Conservation (phyloP, 1,140 invertebrate genomes). For the Lordiphosa mommai region DNA sequence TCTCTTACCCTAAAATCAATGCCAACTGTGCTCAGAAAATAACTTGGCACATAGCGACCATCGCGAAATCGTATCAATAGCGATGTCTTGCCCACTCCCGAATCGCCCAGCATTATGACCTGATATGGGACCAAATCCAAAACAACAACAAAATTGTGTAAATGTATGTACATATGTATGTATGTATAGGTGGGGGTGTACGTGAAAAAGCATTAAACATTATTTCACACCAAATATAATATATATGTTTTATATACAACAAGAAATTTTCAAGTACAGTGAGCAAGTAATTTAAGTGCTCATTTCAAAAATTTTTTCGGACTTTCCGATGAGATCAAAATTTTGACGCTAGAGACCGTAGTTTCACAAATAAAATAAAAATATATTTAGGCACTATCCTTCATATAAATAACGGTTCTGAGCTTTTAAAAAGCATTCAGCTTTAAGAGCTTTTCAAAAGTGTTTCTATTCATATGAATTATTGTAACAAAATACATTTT, state of each 20-base stretch:
- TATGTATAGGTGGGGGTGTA: background rate
- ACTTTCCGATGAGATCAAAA: no score
- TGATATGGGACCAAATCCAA: constrained; percentile 76
- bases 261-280: no score
- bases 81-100: constrained; percentile 94
- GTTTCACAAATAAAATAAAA: no score
- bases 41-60: constrained; percentile 91
- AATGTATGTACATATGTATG: constrained; percentile 12
- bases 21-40: constrained; percentile 96
- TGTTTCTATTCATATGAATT: no score
- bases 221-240: background rate
- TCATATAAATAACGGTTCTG: no score
- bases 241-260: background rate
- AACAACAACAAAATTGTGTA: constrained; percentile 14
- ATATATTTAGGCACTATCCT: no score
- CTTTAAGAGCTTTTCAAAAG: no score
- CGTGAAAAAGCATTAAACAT: background rate
- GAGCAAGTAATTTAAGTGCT: no score
- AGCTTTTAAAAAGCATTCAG: no score
- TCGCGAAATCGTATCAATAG: constrained; percentile 92
- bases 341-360: no score
- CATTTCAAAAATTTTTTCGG: no score
- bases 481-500: no score
- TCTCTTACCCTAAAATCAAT: constrained; percentile 94
- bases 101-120: constrained; percentile 94